Base-by-base conservation (phyloP, 2,113 vertebrate species). In the Poeciliopsis prolifica region DNA sequence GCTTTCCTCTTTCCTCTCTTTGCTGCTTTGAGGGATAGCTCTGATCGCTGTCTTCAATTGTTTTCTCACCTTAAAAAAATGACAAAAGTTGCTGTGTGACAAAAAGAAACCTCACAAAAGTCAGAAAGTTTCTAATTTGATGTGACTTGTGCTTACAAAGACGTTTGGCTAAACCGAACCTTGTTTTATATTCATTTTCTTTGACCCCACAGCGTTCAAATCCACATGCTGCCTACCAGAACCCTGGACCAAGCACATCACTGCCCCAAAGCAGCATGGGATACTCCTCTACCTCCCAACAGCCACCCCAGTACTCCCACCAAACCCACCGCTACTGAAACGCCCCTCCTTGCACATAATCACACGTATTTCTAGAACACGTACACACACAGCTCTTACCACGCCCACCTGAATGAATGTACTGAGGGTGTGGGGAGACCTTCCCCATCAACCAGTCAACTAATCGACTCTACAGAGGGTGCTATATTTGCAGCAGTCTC, bases 231-330 rank as follows among this genome's bases (percentile, higher is more conserved):
- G 98, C 97, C 91, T 99, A 99, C 92, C 97, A 97, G 95, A 99
- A 98, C 95, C 97, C 97, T 58, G 97, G 98, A 97, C 97, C 98
- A 96, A 99, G 98, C 96, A 98, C 98, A 93, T 96, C 98, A 80
- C 96, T 99, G 96, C 98, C 98, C 84, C 98, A 99, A 93, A 99
- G 96, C 96, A 99, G 97, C 96, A 98, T 99, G 97, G 98, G 96
- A 84, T 99, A 99, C 93, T 99, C 97, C 95, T 88, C 98, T 98
- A 98, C 97, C 97, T 99, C 98, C 95, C 98, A 99, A 95, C 98
- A 98, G 96, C 97, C 97, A 35, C 97, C 97, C 82, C 98, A 99
- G 95, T 99, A 99, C 96, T 99, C 98, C 10, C 98, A 99, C 85
- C 98, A 98, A 92, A 96, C 96, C 4, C 98, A 98, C 81, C 97